Evolutionary conservation across 2,797 vertebrate genomes (phyloP).

Genomic region (Arrhamphus sclerolepis): DNA sequence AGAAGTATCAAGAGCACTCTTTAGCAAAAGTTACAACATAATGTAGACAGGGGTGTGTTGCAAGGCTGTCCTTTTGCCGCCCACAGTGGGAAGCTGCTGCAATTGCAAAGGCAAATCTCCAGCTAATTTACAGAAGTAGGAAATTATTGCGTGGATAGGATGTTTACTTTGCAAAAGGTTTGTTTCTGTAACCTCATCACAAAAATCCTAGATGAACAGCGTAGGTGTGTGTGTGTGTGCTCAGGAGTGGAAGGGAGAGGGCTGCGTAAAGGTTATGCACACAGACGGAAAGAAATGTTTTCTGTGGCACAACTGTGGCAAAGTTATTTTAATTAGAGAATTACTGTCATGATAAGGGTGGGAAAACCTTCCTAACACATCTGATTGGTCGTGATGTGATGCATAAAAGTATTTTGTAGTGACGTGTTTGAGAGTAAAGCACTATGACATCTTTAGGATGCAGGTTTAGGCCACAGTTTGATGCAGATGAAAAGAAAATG

Average conservation of each 20-base stretch:
- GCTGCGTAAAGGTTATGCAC: slow-evolving; percentile 29
- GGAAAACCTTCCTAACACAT: slow-evolving; percentile 58
- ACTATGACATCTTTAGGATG: slow-evolving; percentile 59
- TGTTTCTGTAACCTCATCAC: slow-evolving; percentile 59
- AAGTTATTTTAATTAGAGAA: slow-evolving; percentile 66
- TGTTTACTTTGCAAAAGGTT: slow-evolving; percentile 63
- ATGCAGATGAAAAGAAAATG: slow-evolving; percentile 29
- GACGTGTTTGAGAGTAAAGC: slow-evolving; percentile 63
- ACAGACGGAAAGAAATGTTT: slow-evolving; percentile 34
- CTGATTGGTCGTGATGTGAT: slow-evolving; percentile 63
- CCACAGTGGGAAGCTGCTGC: slow-evolving; percentile 55
- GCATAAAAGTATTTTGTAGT: slow-evolving; percentile 71
- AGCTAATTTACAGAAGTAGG: slow-evolving; percentile 67
- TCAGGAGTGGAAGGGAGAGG: slow-evolving; percentile 14
- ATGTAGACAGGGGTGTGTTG: slow-evolving; percentile 25
- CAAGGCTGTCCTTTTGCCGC: slow-evolving; percentile 11
- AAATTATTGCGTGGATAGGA: slow-evolving; percentile 55
- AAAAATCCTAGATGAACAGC: slow-evolving; percentile 37
- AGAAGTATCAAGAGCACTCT: slow-evolving; percentile 18
- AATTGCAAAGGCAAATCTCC: slow-evolving; percentile 59
- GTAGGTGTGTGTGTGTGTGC: slow-evolving; percentile 25
- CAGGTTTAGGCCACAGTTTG: slow-evolving; percentile 46
- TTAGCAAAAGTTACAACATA: slow-evolving; percentile 13
- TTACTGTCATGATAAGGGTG: slow-evolving; percentile 70
- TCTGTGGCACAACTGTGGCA: slow-evolving; percentile 41